These are phyloP conservation scores for Isotomurus palustris DNA, from an alignment of 2,888 invertebrate genomes.

Conservation along the genomic window DNA sequence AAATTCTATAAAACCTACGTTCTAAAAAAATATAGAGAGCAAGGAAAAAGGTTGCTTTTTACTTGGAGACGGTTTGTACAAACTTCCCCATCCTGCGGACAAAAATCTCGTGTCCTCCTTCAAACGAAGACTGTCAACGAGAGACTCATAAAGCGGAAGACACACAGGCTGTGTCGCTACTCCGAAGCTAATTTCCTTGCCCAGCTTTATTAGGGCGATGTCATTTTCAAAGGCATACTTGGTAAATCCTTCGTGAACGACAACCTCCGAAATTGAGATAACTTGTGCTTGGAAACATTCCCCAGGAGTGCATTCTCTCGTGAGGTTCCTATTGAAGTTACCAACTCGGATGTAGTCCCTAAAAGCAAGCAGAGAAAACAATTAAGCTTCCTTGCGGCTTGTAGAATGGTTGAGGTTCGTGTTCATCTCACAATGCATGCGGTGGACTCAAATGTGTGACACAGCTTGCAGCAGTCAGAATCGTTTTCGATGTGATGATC, in stretches of 20 bases:
- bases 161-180: slow-evolving; percentile 37
- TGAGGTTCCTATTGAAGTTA: slow-evolving; percentile 23
- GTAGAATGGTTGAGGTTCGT: background rate
- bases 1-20: no score
- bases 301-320: slow-evolving; percentile 19
- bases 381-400: background rate
- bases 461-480: slow-evolving; percentile 87
- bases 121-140: slow-evolving; percentile 25
- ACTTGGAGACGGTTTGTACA: no score
- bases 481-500: slow-evolving; percentile 68
- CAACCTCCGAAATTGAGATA: slow-evolving; percentile 6
- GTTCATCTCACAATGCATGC: slow-evolving; percentile 22
- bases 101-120: slow-evolving; percentile 19
- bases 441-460: slow-evolving; percentile 63
- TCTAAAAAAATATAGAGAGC: background rate
- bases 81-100: slow-evolving; percentile 37
- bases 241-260: slow-evolving; percentile 33
- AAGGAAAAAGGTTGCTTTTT: no score
- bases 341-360: slow-evolving; percentile 30
- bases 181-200: slow-evolving; percentile 20
- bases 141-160: slow-evolving; percentile 27
- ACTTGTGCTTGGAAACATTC: slow-evolving; percentile 13
- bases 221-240: slow-evolving; percentile 31
- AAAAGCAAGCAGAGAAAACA: background rate
- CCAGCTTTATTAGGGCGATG: slow-evolving; percentile 32